phyloP scores from a whole-genome alignment of 2,113 vertebrate genomes.

The Alligator sinensis region DNA sequence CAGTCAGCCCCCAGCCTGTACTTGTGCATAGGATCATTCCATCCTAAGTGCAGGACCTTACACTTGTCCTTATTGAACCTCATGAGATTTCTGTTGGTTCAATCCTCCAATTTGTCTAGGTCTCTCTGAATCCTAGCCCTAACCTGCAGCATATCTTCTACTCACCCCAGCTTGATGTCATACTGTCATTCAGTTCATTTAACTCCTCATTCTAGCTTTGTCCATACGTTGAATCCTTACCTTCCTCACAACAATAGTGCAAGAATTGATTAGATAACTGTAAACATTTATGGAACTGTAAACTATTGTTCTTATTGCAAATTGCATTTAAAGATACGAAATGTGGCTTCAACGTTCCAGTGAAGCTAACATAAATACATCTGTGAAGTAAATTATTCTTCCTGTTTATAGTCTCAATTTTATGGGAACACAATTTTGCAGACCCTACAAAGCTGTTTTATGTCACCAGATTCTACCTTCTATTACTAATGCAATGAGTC shows the following conservation, averaged over 20 bases:
- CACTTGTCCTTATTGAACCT: too few species aligned
- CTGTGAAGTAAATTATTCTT: not conserved
- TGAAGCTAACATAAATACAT: not conserved
- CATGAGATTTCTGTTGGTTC: too few species aligned
- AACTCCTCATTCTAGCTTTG: not conserved
- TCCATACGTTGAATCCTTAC: not conserved
- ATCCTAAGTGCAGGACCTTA: too few species aligned
- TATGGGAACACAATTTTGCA: not conserved
- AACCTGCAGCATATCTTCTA: too few species aligned
- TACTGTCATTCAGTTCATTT: too few species aligned
- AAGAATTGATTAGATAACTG: not conserved
- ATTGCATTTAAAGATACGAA: not conserved
- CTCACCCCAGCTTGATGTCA: too few species aligned
- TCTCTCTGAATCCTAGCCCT: too few species aligned
- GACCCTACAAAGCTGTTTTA: not conserved
- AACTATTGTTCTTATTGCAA: not conserved
- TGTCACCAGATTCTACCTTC: not conserved
- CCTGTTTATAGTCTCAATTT: not conserved
- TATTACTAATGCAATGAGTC: not conserved
- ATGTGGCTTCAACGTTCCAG: not conserved
- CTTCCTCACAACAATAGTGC: not conserved
- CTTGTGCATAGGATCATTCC: too few species aligned
- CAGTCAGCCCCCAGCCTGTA: too few species aligned
- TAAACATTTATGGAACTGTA: fast-evolving
- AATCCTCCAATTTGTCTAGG: too few species aligned